A percentile compares a stretch with the other conserved stretches of the same genome.
These are phyloP conservation scores for Phlogophora meticulosa DNA, from an alignment of 2,888 invertebrate genomes.

Conservation along the genomic window DNA sequence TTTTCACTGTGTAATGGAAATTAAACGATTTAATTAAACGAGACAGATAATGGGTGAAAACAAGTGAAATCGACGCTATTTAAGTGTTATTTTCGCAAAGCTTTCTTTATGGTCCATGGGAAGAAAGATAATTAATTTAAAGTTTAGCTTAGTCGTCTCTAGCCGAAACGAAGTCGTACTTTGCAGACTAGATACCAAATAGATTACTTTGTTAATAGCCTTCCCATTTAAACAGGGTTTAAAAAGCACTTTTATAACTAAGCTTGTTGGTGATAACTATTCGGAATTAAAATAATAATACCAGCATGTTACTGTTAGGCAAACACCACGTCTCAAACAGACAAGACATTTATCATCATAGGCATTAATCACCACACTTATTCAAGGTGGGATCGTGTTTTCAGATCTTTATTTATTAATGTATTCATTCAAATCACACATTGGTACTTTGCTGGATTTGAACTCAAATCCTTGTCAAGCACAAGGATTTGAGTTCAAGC, in stretches of 20 bases:
- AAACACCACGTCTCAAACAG: no score
- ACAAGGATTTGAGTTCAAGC: no score
- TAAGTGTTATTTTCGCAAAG: conserved; percentile 21
- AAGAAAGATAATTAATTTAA: conserved; percentile 45
- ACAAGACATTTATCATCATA: no score
- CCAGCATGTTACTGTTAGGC: neutral
- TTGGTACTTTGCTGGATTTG: no score
- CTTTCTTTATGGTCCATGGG: conserved; percentile 18
- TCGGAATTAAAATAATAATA: neutral
- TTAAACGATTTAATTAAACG: conserved; percentile 17
- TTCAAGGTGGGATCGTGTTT: no score
- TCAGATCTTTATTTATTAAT: no score
- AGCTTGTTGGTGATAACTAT: conserved; percentile 11
- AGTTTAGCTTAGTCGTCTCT: conserved; percentile 19
- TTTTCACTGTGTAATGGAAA: neutral
- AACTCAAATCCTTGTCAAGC: no score
- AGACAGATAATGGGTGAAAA: conserved; percentile 10
- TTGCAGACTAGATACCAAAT: conserved; percentile 24
- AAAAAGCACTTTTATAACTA: conserved; percentile 14
- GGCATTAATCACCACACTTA: no score
- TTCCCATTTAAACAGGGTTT: conserved; percentile 13
- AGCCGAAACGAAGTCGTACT: conserved; percentile 23
- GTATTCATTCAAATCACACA: no score
- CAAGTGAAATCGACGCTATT: conserved; percentile 12
- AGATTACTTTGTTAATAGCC: conserved; percentile 33